A percentile compares a stretch with the other conserved stretches of the same genome.
phyloP scores from a whole-genome alignment of 2,888 invertebrate species.

The Rhagonycha fulva region DNA sequence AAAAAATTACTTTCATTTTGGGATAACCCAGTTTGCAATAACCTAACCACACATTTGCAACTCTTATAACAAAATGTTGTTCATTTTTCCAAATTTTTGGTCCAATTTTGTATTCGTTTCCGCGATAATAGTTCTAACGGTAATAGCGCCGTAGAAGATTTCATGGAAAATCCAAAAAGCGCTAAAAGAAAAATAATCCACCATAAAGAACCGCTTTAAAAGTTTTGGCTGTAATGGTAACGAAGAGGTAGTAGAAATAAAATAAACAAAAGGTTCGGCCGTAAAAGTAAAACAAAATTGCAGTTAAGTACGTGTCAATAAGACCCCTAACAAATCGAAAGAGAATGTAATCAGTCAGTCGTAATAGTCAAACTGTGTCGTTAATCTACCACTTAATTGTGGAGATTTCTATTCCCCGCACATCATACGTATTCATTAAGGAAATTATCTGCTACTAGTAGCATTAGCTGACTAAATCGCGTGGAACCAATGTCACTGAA shows the following conservation, averaged over 20 bases:
- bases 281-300: background rate
- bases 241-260: background rate
- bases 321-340: constrained; percentile 18
- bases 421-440: constrained; percentile 44
- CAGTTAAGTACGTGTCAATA: background rate
- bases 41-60: no score
- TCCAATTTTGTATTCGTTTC: no score
- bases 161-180: no score
- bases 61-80: no score
- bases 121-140: no score
- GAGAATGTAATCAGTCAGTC: constrained; percentile 37
- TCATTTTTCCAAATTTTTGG: no score
- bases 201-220: background rate
- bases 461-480: constrained; percentile 41
- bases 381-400: constrained; percentile 44
- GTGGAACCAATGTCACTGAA: constrained; percentile 41
- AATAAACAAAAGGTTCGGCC: background rate
- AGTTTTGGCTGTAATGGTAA: background rate
- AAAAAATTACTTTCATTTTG: no score
- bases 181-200: background rate
- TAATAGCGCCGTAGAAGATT: no score
- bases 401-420: constrained; percentile 42
- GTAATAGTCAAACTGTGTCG: constrained; percentile 34
- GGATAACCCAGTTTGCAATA: no score
- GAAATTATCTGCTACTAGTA: constrained; percentile 42